phyloP scores from a whole-genome alignment of 2,888 invertebrate species.

The Leptinotarsa haldemani region DNA sequence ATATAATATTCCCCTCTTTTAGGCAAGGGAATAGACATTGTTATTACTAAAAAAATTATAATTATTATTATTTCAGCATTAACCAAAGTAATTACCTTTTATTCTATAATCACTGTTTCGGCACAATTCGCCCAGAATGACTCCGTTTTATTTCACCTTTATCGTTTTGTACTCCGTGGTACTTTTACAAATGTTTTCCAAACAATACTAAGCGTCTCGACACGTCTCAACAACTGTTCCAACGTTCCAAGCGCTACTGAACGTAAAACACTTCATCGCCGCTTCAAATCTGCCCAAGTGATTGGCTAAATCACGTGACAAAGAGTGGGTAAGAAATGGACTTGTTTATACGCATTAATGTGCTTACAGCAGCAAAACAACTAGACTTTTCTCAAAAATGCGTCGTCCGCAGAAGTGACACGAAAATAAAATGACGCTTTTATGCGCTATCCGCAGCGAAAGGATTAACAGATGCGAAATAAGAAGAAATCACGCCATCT shows the following conservation, averaged over 20 bases:
- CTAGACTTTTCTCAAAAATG: too few species aligned
- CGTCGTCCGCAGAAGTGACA: too few species aligned
- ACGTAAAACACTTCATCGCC: too few species aligned
- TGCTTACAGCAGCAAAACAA: not conserved
- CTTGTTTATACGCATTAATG: conserved; percentile 10
- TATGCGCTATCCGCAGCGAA: too few species aligned
- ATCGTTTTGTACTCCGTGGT: conserved; percentile 12
- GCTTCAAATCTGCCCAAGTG: too few species aligned
- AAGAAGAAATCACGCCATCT: too few species aligned
- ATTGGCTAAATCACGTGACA: not conserved
- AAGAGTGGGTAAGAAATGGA: not conserved
- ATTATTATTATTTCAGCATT: not conserved
- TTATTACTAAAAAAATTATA: not conserved
- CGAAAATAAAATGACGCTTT: too few species aligned
- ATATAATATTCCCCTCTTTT: too few species aligned
- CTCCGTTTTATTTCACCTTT: conserved; percentile 10
- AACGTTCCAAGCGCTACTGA: too few species aligned
- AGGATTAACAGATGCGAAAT: too few species aligned
- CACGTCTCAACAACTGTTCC: too few species aligned
- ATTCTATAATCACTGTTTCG: conserved; percentile 17
- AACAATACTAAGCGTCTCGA: conserved; percentile 1
- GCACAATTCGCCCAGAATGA: conserved; percentile 17
- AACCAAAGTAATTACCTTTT: conserved; percentile 10
- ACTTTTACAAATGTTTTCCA: conserved; percentile 14
- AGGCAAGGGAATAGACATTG: not conserved